phyloP scores from a whole-genome alignment of 2,888 invertebrate species.

The Aspidiotus destructor region DNA sequence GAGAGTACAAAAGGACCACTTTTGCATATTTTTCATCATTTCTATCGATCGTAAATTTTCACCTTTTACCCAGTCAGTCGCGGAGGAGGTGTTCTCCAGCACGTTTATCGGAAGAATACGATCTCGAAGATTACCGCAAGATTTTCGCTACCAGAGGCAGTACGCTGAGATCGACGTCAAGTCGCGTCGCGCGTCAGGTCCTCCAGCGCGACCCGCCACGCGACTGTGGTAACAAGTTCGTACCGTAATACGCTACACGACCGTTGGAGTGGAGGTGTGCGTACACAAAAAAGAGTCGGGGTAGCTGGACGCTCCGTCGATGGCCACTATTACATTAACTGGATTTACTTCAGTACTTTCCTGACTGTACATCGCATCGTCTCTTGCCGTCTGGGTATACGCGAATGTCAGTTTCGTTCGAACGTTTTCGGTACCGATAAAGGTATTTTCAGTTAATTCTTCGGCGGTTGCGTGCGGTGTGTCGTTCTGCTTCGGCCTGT shows the following conservation, averaged over 20 bases:
- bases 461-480: conserved; percentile 28
- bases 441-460: conserved; percentile 21
- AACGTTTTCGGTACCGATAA: conserved; percentile 12
- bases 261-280: conserved; percentile 16
- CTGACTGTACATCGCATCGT: conserved; percentile 25
- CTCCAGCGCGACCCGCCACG: too few species aligned
- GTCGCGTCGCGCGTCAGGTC: too few species aligned
- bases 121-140: too few species aligned
- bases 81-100: too few species aligned
- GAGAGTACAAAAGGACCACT: too few species aligned
- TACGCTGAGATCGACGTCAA: too few species aligned
- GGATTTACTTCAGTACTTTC: conserved; percentile 31
- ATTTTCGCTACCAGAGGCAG: too few species aligned
- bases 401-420: conserved; percentile 25
- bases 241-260: background rate
- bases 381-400: conserved; percentile 13
- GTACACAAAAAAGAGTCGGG: background rate
- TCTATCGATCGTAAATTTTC: too few species aligned
- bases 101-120: too few species aligned
- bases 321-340: conserved; percentile 27
- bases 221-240: too few species aligned
- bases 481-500: conserved; percentile 14
- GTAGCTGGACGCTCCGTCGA: background rate
- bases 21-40: too few species aligned
- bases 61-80: too few species aligned